phyloP scores from a whole-genome alignment of 2,113 vertebrate genomes.

The Apodemus speciosus region DNA sequence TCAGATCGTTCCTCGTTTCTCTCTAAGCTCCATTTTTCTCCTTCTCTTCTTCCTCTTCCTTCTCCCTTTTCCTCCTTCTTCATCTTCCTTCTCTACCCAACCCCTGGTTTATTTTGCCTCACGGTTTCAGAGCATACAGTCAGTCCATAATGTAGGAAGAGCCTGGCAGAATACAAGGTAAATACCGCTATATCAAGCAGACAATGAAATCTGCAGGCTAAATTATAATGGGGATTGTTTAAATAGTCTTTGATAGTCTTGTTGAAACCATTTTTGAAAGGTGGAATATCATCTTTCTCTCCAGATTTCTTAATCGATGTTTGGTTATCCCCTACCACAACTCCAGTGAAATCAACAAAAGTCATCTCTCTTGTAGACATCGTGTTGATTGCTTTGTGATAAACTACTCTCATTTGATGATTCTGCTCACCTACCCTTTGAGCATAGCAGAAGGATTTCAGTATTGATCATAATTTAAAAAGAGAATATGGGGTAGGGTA shows the following conservation, averaged over 20 bases:
- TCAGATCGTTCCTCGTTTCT: slow-evolving; percentile 44
- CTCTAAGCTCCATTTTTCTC: neutral
- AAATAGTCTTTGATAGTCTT: slow-evolving; percentile 20
- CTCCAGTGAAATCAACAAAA: slow-evolving; percentile 4
- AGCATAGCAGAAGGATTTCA: slow-evolving; percentile 32
- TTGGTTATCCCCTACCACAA: slow-evolving; percentile 26
- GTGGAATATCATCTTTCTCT: slow-evolving; percentile 40
- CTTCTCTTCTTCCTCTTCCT: too few species aligned
- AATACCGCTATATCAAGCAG: neutral
- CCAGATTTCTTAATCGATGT: slow-evolving; percentile 24
- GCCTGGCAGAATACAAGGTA: neutral
- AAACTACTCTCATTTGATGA: slow-evolving; percentile 31
- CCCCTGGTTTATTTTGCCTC: neutral
- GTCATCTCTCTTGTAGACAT: slow-evolving; percentile 23
- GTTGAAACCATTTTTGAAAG: slow-evolving; percentile 38
- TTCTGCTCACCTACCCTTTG: neutral
- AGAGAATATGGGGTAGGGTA: neutral
- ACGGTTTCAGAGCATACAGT: neutral
- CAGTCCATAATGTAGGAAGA: neutral
- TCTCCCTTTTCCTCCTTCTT: neutral
- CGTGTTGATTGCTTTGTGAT: neutral
- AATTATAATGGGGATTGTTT: neutral
- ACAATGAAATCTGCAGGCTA: neutral
- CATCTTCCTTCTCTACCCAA: neutral
- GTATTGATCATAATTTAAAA: slow-evolving; percentile 29